Base-by-base conservation (phyloP, 2,113 vertebrate genomes). In the Odontesthes bonariensis region DNA sequence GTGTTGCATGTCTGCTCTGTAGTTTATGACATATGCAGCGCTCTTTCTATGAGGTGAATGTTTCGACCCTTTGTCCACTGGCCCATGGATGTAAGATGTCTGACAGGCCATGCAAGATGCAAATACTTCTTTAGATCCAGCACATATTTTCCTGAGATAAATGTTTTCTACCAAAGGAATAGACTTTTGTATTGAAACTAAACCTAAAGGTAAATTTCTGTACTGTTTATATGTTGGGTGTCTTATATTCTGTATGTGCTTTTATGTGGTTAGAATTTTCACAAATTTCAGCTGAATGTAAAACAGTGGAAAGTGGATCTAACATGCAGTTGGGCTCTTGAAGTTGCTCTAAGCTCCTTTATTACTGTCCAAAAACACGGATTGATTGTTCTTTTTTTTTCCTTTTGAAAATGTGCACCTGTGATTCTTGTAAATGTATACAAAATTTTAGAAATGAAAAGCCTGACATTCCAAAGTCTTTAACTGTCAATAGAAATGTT, bases 121-220 rank as follows among this genome's bases (percentile, higher is more conserved):
- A 86, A 77, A 85, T 44, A 54, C 54, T 77, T 66, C 66, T 83
- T 72, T 79, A 77, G 75, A 82, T 73, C 38, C 58, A 81, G 84
- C 82, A 82, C 87, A 87, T 64, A 23, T 60, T 67, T 82, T 75
- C 61, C 51, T 79, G 70, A 83, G 62, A 83, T 53, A 59, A 64
- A 85, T 58, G 73, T 89, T 90, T 92, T 92, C 81, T 92, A 92
- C 91, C 90, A 92, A 92, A 92, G 88, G 81, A 88, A 78, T 73
- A 67, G 76, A 86, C 79, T 88, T 91, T 90, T 89, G 77, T 88
- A 86, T 76, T 46, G 58, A 77, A 56, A 67, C 69, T 69, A 75
- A 75, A 69, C 69, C 69, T 75, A 60, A 85, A 79, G 51, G 58
- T 69, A 10, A 63, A 58, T 66, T 81, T 77, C 80, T 75, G 81